A percentile compares a stretch with the other conserved stretches of the same genome.
Conservation (phyloP, 1,140 invertebrate genomes). For the Zophobas morio region DNA sequence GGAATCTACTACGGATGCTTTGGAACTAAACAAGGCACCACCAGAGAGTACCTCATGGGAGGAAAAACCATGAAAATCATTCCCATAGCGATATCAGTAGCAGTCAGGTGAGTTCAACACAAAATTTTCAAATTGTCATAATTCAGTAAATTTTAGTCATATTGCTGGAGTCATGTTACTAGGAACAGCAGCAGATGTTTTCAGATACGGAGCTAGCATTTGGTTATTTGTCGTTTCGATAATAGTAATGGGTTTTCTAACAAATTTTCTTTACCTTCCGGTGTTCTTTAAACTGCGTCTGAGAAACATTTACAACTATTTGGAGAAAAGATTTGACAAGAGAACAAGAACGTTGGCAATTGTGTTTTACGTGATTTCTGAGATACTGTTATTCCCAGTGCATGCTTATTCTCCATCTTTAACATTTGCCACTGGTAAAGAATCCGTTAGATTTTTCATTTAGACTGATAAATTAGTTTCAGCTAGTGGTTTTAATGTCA, state of each 20-base stretch:
- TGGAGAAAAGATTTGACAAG: slow-evolving; percentile 55
- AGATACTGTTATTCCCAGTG: slow-evolving; percentile 71
- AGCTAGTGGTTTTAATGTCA: slow-evolving; percentile 80
- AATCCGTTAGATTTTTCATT: neutral
- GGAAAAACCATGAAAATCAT: slow-evolving; percentile 73
- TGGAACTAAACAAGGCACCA: slow-evolving; percentile 71
- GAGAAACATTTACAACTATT: slow-evolving; percentile 79
- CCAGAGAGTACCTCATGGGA: slow-evolving; percentile 75
- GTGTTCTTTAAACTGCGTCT: slow-evolving; percentile 83
- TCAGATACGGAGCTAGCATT: slow-evolving; percentile 80
- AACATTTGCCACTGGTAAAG: slow-evolving; percentile 72
- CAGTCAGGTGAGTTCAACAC: slow-evolving; percentile 67
- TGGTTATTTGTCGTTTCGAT: slow-evolving; percentile 62
- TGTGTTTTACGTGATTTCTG: slow-evolving; percentile 69
- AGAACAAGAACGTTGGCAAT: slow-evolving; percentile 73
- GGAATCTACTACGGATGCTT: slow-evolving; percentile 76
- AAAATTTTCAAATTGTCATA: neutral
- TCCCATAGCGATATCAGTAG: slow-evolving; percentile 73
- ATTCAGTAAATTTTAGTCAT: slow-evolving; percentile 71
- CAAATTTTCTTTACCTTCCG: slow-evolving; percentile 68
- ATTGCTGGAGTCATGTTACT: slow-evolving; percentile 84
- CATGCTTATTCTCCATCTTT: slow-evolving; percentile 75
- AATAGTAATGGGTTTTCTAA: neutral
- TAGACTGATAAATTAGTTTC: slow-evolving; percentile 30
- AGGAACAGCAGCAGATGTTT: slow-evolving; percentile 84